Evolutionary conservation across 53 echinoderm and acorn worm genomes (phyloP), one percentile per base, ranked within the genome.

Genomic region (Stichopus horrens): DNA sequence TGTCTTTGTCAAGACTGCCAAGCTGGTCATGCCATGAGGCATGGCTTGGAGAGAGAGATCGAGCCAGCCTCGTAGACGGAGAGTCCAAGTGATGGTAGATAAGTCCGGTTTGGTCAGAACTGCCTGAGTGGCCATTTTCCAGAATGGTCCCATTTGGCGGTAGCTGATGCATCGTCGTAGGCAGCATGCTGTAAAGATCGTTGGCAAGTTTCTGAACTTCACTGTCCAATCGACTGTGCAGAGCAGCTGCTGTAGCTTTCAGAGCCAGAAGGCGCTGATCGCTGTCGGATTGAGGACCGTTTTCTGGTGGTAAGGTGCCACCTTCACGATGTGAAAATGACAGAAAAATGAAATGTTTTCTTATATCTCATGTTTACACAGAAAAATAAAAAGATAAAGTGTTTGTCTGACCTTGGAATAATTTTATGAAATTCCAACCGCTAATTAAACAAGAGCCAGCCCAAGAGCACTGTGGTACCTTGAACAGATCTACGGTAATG

Each of bases 141-240:
- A 5, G 77, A 5, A 23, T 51, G 8, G 52, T 76, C n/a, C 19
- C 71, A 6, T 18, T 20, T 19, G 18, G 71, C 13, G 37, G 77
- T 16, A 51, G 9, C 52, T 16, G 77, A 14, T 51, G 37, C 23
- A 6, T 7, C 14, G 5, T 76, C 5, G 77, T 23, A 9, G 77
- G 77, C 16, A 54, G 5, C 77, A 0, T 76, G 0, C 11, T 16
- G 21, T 6, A 53, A 54, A 90, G 86, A 59, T 94, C 94, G 20
- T 89, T 89, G 57, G 97, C 93, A 66, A 97, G 89, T 75, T 95
- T 94, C 63, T 92, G 85, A 60, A 95, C 95, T 86, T 97, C 97
- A 55, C 86, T 93, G 87, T 97, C 97, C 59, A 97, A 89, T 86
- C 94, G 89, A 21, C 97, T 93, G 52, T 97, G 97, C 4, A 97